Evolutionary conservation across 2,797 vertebrate species (phyloP).

Genomic region (Delichon dasypus): DNA sequence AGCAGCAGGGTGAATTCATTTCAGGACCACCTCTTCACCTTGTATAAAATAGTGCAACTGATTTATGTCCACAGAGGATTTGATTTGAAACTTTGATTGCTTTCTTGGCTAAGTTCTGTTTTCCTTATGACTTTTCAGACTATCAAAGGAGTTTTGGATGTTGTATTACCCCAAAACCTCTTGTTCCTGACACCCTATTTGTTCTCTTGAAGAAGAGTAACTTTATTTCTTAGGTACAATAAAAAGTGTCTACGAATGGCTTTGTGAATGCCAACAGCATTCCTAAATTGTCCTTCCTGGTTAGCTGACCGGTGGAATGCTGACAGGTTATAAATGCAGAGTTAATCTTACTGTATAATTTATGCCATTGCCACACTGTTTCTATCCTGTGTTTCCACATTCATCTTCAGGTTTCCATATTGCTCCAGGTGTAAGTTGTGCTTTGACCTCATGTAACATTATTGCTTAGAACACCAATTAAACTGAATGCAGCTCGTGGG

Average conservation of each 20-base stretch:
- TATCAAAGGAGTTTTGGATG: background rate
- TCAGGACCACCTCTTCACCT: conserved; percentile 4
- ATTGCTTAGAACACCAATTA: background rate
- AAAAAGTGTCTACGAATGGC: background rate
- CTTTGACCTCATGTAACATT: background rate
- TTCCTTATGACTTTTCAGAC: background rate
- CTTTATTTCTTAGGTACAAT: background rate
- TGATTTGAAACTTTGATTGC: conserved; percentile 22
- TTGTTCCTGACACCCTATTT: background rate
- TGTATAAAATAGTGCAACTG: background rate
- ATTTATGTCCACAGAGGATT: conserved; percentile 16
- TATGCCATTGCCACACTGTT: background rate
- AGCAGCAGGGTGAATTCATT: conserved; percentile 24
- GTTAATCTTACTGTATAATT: background rate
- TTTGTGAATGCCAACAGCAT: background rate
- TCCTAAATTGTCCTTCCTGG: background rate
- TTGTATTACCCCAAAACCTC: conserved; percentile 1
- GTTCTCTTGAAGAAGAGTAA: background rate
- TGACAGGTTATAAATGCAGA: background rate
- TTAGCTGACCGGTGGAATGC: background rate
- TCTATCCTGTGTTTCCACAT: background rate
- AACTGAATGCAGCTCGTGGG: background rate
- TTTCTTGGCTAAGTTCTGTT: conserved; percentile 28
- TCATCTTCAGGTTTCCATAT: background rate
- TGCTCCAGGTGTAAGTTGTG: background rate